A percentile compares a stretch with the other conserved stretches of the same genome.
Evolutionary conservation across 2,113 vertebrate genomes (phyloP).

Genomic region (Electrona antarctica): DNA sequence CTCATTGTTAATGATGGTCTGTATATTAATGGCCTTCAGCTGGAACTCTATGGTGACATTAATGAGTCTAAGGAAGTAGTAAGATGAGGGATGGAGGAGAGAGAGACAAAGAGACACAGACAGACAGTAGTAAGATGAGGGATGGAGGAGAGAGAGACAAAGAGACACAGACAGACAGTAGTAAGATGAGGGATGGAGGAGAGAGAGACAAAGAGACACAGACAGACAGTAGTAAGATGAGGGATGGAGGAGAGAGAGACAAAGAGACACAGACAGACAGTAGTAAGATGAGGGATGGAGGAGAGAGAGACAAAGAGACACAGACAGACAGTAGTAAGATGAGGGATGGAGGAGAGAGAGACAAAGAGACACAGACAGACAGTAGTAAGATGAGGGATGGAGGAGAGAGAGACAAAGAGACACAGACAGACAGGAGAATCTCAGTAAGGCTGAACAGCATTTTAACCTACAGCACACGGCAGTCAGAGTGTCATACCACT

Average conservation of each 20-base stretch:
- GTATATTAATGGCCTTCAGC: conserved; percentile 94
- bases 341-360: neutral
- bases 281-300: neutral
- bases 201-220: neutral
- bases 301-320: neutral
- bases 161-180: neutral
- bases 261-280: neutral
- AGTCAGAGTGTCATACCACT: too few relatives aligned
- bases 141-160: neutral
- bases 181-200: neutral
- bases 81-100: neutral
- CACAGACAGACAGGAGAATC: neutral
- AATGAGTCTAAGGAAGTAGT: conserved; percentile 80
- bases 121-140: neutral
- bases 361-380: neutral
- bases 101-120: neutral
- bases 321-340: neutral
- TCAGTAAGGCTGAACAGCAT: neutral
- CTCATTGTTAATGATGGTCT: conserved; percentile 94
- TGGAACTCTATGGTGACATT: conserved; percentile 93
- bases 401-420: neutral
- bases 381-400: neutral
- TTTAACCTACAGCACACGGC: too few relatives aligned
- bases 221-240: neutral
- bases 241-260: neutral